Percentiles rank a stretch among this genome's conserved stretches.
These are phyloP conservation scores for Turnix velox DNA, from an alignment of 2,113 vertebrate species.

Conservation along the genomic window DNA sequence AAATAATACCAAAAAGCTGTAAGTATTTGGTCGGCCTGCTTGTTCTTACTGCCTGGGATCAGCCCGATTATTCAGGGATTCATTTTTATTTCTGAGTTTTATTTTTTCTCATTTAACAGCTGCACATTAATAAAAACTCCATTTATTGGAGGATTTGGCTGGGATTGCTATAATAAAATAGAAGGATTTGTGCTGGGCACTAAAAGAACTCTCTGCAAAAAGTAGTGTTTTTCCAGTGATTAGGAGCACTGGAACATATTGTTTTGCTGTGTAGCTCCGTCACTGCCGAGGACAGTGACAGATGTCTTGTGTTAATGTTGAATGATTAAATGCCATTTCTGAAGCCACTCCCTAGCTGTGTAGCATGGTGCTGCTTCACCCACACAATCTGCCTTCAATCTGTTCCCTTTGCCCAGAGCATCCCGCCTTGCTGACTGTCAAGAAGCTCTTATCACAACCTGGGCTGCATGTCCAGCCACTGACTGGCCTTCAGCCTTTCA, in stretches of 20 bases:
- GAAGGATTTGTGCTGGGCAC: conserved; percentile 72
- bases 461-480: not conserved
- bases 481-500: not conserved
- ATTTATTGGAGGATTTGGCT: conserved; percentile 75
- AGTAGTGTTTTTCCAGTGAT: conserved; percentile 76
- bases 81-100: conserved; percentile 66
- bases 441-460: not conserved
- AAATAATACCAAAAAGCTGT: conserved; percentile 63
- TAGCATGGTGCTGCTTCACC: conserved; percentile 32
- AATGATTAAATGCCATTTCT: conserved; percentile 79
- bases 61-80: conserved; percentile 61
- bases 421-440: not conserved
- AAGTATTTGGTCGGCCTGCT: conserved; percentile 29
- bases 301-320: conserved; percentile 81
- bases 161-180: conserved; percentile 79
- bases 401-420: conserved; percentile 59
- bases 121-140: conserved; percentile 76
- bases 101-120: conserved; percentile 73
- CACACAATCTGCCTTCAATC: conserved; percentile 77
- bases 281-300: conserved; percentile 67
- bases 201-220: conserved; percentile 72
- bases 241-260: conserved; percentile 75
- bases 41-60: conserved; percentile 44
- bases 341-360: conserved; percentile 68
- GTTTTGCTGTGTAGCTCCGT: conserved; percentile 60